Base-by-base conservation (phyloP, 2,113 vertebrate species). In the Aphelocoma coerulescens region DNA sequence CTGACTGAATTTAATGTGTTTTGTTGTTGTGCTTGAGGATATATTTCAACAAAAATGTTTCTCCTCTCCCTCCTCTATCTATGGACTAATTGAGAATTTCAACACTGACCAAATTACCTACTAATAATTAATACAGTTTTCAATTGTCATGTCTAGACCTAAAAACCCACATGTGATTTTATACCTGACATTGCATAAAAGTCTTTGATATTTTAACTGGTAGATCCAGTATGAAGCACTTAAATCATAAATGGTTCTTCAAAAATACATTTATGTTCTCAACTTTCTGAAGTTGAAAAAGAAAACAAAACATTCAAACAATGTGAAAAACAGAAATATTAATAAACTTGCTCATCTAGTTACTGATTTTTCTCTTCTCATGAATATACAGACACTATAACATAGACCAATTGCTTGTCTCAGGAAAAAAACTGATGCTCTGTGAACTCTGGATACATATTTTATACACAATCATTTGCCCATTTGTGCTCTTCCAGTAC, bases 321-420 rank as follows among this genome's bases (percentile, higher is more conserved):
- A 46, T n/a, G 4, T 32, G 13, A 61, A 57, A 94, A 41, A 0
- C 9, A 72, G 32, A 71, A 91, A 35, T 4, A 52, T 13, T 7
- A n/a, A 73, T 52, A 37, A 71, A 33, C 4, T 41, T 63, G 4
- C 2, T 78, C 7, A 39, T 26, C 7, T 39, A 35, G 10, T 51
- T 62, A 24, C 11, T 75, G 7, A 13, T 74, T 51, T 67, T 92
- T 19, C 5, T 54, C 27, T 63, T 81, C 21, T 35, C 11, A 14
- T 68, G 21, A 0, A 3, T 32, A 8, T 28, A 28, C 7, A 37
- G 46, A 51, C 3, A 7, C 1, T 5, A 7, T 22, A 43, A 30
- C 59, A 51, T 30, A 13, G 2, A 32, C 6, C 12, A 32, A 7
- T 30, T 63, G 3, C 8, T 55, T 0, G 3, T 67, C 12, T 71